phyloP scores from a whole-genome alignment of 53 echinoderm and acorn worm genomes.

The Mesocentrotus franciscanus region DNA sequence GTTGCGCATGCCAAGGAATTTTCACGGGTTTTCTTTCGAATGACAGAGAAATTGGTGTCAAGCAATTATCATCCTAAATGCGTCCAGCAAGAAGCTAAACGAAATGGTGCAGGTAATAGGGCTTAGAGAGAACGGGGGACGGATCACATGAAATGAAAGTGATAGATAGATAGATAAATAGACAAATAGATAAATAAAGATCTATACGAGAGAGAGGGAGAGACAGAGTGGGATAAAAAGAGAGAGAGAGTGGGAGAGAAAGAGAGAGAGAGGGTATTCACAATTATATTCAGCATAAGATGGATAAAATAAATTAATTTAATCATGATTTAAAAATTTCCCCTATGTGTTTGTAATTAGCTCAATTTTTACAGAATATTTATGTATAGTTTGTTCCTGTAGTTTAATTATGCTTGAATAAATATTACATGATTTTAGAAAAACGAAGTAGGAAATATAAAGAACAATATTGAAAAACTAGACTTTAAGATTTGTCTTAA shows the following conservation, averaged over 20 bases:
- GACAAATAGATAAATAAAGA: background rate
- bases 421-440: too few species aligned
- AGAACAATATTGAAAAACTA: too few species aligned
- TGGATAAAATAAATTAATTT: too few species aligned
- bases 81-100: background rate
- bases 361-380: too few species aligned
- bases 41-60: background rate
- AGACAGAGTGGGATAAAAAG: background rate
- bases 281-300: too few species aligned
- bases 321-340: too few species aligned
- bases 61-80: background rate
- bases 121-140: too few species aligned
- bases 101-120: background rate
- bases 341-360: too few species aligned
- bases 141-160: background rate
- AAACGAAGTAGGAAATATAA: too few species aligned
- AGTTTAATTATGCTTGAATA: too few species aligned
- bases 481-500: too few species aligned
- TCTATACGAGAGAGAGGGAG: background rate
- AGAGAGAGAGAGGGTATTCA: background rate
- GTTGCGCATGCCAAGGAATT: background rate
- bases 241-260: background rate
- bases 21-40: background rate
- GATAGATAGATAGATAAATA: background rate
- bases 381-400: too few species aligned